phyloP scores from a whole-genome alignment of 2,113 vertebrate genomes.

The Terrapene triunguis region DNA sequence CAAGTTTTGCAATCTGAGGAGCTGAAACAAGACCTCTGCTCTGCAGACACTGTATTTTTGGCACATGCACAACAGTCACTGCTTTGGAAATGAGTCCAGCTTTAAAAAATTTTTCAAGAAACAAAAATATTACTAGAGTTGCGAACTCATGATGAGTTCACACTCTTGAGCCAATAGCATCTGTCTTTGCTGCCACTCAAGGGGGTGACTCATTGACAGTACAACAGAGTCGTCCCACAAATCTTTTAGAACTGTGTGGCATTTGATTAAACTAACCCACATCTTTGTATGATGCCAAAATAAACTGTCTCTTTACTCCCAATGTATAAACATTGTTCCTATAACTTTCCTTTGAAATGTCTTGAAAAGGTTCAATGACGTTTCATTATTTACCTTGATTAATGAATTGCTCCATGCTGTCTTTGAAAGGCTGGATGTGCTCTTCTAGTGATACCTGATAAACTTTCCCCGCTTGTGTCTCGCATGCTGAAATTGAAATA shows the following conservation, averaged over 20 bases:
- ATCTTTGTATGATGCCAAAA: conserved; percentile 72
- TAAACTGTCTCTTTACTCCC: conserved; percentile 70
- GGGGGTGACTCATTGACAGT: conserved; percentile 49
- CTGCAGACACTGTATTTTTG: conserved; percentile 36
- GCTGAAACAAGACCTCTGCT: conserved; percentile 8
- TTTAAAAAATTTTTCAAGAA: conserved; percentile 48
- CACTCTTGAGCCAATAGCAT: conserved; percentile 35
- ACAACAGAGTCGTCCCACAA: conserved; percentile 48
- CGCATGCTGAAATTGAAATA: conserved; percentile 87
- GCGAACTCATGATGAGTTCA: conserved; percentile 55
- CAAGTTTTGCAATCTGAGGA: neutral
- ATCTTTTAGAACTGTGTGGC: conserved; percentile 54
- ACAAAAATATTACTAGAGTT: conserved; percentile 56
- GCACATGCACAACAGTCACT: conserved; percentile 34
- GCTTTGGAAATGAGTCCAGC: conserved; percentile 62
- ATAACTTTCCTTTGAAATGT: conserved; percentile 64
- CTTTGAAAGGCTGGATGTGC: conserved; percentile 97
- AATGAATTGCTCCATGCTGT: conserved; percentile 93
- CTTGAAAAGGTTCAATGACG: conserved; percentile 54
- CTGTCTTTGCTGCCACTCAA: conserved; percentile 52
- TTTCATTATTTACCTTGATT: conserved; percentile 86
- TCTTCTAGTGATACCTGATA: conserved; percentile 90
- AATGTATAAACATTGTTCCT: conserved; percentile 52
- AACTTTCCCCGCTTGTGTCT: conserved; percentile 92
- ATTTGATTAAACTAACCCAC: conserved; percentile 71